Evolutionary conservation across 2,888 invertebrate genomes (phyloP).

Genomic region (Nowickia ferox): DNA sequence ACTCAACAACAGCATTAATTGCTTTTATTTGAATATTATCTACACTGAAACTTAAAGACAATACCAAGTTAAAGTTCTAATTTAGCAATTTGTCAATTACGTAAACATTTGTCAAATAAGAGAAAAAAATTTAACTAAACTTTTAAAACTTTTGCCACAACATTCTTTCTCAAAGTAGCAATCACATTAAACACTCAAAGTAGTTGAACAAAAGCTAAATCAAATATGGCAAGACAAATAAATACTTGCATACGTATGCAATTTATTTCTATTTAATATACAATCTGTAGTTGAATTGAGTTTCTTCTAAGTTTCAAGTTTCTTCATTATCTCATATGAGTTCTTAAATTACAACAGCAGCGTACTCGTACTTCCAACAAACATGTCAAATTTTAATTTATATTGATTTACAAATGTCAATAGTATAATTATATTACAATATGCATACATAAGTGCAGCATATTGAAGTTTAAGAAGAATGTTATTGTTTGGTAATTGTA

Average conservation of each 20-base stretch:
- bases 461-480: neutral
- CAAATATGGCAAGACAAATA: conserved; percentile 28
- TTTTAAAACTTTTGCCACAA: neutral
- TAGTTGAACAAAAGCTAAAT: conserved; percentile 4
- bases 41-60: neutral
- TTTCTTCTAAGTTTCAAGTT: conserved; percentile 3
- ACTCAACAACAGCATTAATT: too few species aligned
- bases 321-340: neutral
- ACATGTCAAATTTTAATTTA: conserved; percentile 13
- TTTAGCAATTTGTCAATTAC: conserved; percentile 11
- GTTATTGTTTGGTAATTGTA: neutral
- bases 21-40: too few species aligned
- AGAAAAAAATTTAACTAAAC: too few species aligned
- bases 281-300: neutral
- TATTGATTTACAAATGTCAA: conserved; percentile 46
- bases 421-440: conserved; percentile 16
- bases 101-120: neutral
- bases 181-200: conserved; percentile 17
- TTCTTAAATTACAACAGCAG: conserved; percentile 13
- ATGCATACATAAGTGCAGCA: neutral
- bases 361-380: conserved; percentile 17
- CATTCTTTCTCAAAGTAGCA: neutral
- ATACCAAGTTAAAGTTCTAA: neutral
- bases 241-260: neutral
- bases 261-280: neutral